These are phyloP conservation scores for Catocala fraxini DNA, from an alignment of 2,888 invertebrate species.

Conservation along the genomic window DNA sequence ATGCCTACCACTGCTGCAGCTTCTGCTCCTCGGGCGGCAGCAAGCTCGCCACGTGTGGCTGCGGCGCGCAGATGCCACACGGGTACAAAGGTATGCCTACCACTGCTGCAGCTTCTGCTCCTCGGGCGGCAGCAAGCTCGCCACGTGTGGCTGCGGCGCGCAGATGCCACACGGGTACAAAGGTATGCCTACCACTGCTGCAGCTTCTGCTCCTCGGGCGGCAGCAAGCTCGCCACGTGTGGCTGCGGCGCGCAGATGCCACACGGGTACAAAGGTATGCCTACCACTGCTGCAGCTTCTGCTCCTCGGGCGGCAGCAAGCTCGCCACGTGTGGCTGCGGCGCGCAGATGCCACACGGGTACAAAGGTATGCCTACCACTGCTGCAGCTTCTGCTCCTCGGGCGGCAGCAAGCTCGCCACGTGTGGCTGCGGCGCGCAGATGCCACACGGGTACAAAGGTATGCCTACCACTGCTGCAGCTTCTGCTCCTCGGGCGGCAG, in stretches of 20 bases:
- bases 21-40: constrained; percentile 94
- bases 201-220: constrained; percentile 93
- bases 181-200: constrained; percentile 92
- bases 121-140: constrained; percentile 91
- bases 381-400: constrained; percentile 94
- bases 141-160: constrained; percentile 91
- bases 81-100: constrained; percentile 89
- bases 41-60: constrained; percentile 90
- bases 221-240: constrained; percentile 90
- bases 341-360: constrained; percentile 91
- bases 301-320: constrained; percentile 92
- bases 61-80: constrained; percentile 92
- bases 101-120: constrained; percentile 95
- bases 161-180: constrained; percentile 91
- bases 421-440: constrained; percentile 92
- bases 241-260: constrained; percentile 93
- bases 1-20: constrained; percentile 92
- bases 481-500: constrained; percentile 94
- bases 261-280: constrained; percentile 89
- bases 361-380: constrained; percentile 90
- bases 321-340: constrained; percentile 91
- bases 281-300: constrained; percentile 94
- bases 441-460: constrained; percentile 91
- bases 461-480: constrained; percentile 92
- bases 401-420: constrained; percentile 90